phyloP scores from a whole-genome alignment of 2,797 vertebrate genomes.

The Chanos chanos region DNA sequence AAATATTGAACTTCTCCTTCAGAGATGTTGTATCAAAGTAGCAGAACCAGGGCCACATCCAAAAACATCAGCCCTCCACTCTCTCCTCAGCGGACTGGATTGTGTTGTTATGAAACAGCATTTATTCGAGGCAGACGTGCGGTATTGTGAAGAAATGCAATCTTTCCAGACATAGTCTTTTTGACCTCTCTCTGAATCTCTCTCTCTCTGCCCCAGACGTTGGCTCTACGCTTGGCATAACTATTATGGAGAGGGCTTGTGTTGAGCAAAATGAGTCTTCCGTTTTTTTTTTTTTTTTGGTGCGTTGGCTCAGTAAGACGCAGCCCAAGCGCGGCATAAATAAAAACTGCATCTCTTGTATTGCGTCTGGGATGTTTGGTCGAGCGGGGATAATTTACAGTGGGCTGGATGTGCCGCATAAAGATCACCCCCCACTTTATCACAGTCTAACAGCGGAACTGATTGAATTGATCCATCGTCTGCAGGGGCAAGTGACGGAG shows the following conservation, averaged over 20 bases:
- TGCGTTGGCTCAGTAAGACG: conserved; percentile 29
- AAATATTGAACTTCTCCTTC: too few relatives aligned
- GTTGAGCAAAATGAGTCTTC: conserved; percentile 16
- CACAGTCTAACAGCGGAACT: conserved; percentile 47
- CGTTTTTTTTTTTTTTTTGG: conserved; percentile 31
- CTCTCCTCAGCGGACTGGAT: neutral
- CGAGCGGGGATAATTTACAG: conserved; percentile 60
- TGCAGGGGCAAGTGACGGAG: conserved; percentile 34
- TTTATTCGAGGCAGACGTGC: conserved; percentile 20
- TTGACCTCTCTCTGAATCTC: conserved; percentile 12
- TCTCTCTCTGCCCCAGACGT: neutral
- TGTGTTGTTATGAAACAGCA: conserved; percentile 11
- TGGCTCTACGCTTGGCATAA: conserved; percentile 22
- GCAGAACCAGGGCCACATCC: too few relatives aligned
- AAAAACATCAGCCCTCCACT: conserved; percentile 1
- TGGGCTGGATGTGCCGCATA: conserved; percentile 42
- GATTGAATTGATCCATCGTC: conserved; percentile 55
- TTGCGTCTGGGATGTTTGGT: conserved; percentile 50
- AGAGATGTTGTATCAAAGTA: too few relatives aligned
- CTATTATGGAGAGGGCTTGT: neutral
- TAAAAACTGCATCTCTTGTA: conserved; percentile 48
- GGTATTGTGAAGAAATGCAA: conserved; percentile 10
- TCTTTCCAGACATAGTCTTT: conserved; percentile 12
- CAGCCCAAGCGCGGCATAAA: conserved; percentile 58
- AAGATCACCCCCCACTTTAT: conserved; percentile 52